These are phyloP conservation scores for Pandemis corylana DNA, from an alignment of 2,888 invertebrate species.

Conservation along the genomic window DNA sequence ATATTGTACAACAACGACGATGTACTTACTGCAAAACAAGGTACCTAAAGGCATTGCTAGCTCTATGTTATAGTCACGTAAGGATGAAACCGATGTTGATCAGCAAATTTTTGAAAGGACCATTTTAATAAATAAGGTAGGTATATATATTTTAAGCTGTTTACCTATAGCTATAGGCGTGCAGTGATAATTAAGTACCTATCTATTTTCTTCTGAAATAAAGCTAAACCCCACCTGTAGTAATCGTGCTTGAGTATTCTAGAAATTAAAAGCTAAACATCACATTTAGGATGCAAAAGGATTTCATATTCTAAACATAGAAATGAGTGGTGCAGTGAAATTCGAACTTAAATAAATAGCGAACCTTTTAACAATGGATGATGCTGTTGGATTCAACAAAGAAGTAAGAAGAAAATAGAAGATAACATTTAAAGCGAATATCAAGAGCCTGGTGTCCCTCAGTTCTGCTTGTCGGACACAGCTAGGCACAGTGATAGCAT, in stretches of 20 bases:
- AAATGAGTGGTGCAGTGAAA: slow-evolving; percentile 19
- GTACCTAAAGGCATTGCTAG: no score
- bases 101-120: no score
- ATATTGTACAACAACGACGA: no score
- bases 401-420: neutral
- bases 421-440: slow-evolving; percentile 36
- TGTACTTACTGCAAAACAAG: no score
- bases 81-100: no score
- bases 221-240: neutral
- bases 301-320: slow-evolving; percentile 1
- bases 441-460: slow-evolving; percentile 1
- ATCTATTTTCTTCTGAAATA: neutral
- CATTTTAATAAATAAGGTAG: no score
- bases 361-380: slow-evolving; percentile 20
- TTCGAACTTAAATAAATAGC: neutral
- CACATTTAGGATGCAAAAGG: slow-evolving; percentile 4
- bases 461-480: slow-evolving; percentile 22
- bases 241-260: neutral
- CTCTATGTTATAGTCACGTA: no score
- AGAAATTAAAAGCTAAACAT: slow-evolving; percentile 15
- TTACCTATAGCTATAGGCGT: neutral
- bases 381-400: neutral
- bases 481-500: slow-evolving; percentile 22
- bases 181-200: neutral
- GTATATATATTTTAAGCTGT: no score